Base-by-base conservation (phyloP, 1,140 invertebrate species). In the Panagrolaimus sp. region DNA sequence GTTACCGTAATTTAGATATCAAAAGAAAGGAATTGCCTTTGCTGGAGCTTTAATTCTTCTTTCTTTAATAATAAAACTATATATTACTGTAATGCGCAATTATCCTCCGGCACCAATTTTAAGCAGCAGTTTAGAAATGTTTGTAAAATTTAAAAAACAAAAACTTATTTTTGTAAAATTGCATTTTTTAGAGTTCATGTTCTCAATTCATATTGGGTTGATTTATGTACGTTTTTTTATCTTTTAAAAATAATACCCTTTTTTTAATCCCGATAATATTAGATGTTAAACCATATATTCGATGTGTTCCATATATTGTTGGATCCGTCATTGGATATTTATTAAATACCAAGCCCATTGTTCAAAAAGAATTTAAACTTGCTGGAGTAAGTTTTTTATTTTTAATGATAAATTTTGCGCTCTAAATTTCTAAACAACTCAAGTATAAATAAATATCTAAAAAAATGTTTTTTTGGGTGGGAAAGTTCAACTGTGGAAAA, bases 171-270 rank as follows among this genome's bases (percentile, higher is more conserved):
- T n/a, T 68, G 17, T 21, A 52, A 58, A 1, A 7, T 26, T 70
- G n/a, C n/a, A 38, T 14, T 15, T 70, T 81, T 73, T 64, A 82
- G 82, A 14, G 74, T 82, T 6, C 43, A 72, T 17, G 55, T 77
- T 24, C 64, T 82, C 9, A 70, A 74, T 63, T 71, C 65, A 14
- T 94, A 94, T 80, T 91, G 93, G 88, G 89, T 90, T 10, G 91
- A 93, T 74, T 91, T 96, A 75, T 95, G n/a, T n/a, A 93, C 73
- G 92, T 76, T 46, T 44, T 46, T 48, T 7, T 8, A 7, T 3
- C 44, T 63, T 63, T 46, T 10, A 63, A 62, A 9, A 9, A 17
- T 9, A 28, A 4, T 66, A 66, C 3, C 12, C 12, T 47, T 47
- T 47, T 12, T 14, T 14, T 47, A 14, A n/a, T n/a, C n/a, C n/a